These are phyloP conservation scores for Tachina grossa DNA, from an alignment of 2,888 invertebrate species.

Conservation along the genomic window DNA sequence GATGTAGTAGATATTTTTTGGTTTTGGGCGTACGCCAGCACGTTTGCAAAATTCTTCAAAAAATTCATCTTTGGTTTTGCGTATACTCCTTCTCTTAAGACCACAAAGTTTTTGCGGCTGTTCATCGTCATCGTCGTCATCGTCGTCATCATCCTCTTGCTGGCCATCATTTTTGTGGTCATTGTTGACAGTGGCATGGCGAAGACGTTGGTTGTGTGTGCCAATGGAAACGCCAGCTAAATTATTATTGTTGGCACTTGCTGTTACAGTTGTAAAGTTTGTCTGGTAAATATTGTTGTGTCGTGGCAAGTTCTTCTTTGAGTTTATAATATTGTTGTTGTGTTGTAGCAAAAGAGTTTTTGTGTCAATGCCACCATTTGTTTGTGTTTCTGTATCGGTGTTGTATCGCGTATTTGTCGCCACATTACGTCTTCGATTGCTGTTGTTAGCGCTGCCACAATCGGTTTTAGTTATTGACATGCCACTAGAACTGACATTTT, in stretches of 20 bases:
- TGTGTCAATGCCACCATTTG: constrained; percentile 44
- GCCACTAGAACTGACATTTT: constrained; percentile 62
- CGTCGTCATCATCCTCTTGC: constrained; percentile 67
- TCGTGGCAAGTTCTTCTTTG: constrained; percentile 46
- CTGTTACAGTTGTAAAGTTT: constrained; percentile 40
- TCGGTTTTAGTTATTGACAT: constrained; percentile 64
- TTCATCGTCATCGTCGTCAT: constrained; percentile 72
- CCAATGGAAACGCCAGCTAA: constrained; percentile 38
- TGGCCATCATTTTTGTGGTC: constrained; percentile 27
- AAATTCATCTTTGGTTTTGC: constrained; percentile 82
- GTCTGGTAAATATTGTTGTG: constrained; percentile 54
- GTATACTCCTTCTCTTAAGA: constrained; percentile 79
- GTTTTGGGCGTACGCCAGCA: constrained; percentile 80
- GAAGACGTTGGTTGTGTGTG: constrained; percentile 33
- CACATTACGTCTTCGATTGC: constrained; percentile 75
- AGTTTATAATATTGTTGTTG: constrained; percentile 62
- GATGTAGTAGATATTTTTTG: constrained; percentile 82
- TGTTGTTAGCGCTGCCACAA: constrained; percentile 27
- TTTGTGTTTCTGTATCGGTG: constrained; percentile 57
- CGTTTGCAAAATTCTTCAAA: constrained; percentile 82
- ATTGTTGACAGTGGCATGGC: constrained; percentile 41
- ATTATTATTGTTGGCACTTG: constrained; percentile 37
- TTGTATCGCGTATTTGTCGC: constrained; percentile 76
- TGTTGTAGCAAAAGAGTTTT: constrained; percentile 38
- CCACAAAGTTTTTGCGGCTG: constrained; percentile 77